Evolutionary conservation across 2,888 invertebrate species (phyloP).

Genomic region (Drosophila trichaetosa): DNA sequence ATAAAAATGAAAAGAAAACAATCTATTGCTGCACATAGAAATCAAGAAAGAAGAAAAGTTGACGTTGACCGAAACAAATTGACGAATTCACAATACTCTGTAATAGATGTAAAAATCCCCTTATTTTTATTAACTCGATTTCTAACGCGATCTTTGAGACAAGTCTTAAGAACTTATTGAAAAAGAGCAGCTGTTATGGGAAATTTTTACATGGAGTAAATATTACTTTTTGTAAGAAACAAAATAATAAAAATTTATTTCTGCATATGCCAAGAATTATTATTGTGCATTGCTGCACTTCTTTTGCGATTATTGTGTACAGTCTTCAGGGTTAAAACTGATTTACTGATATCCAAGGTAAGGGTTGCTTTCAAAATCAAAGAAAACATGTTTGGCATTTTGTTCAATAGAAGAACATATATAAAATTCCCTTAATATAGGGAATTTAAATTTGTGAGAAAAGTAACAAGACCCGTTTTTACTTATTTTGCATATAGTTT

Average conservation of each 20-base stretch:
- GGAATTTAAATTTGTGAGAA: not conserved
- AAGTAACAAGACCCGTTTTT: slow-evolving; percentile 11
- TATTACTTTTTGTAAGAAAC: not conserved
- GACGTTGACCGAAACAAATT: not conserved
- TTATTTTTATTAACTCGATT: not conserved
- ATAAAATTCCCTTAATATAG: slow-evolving; percentile 3
- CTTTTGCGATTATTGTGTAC: slow-evolving; percentile 28
- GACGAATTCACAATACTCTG: slow-evolving; percentile 23
- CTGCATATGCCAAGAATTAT: slow-evolving; percentile 2
- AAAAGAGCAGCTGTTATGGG: not conserved
- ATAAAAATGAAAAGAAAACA: slow-evolving; percentile 32
- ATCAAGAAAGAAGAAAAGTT: slow-evolving; percentile 19
- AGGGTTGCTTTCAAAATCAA: slow-evolving; percentile 39
- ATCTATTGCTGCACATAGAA: slow-evolving; percentile 41
- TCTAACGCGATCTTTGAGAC: not conserved
- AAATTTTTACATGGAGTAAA: not conserved
- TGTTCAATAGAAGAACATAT: not conserved
- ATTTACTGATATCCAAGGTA: slow-evolving; percentile 8
- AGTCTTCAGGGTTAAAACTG: slow-evolving; percentile 30
- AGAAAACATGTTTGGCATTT: slow-evolving; percentile 29
- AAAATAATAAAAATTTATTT: not conserved
- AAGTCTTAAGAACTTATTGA: not conserved
- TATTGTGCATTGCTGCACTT: slow-evolving; percentile 24
- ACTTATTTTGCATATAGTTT: slow-evolving; percentile 1
- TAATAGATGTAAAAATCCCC: not conserved